Evolutionary conservation across 2,797 vertebrate genomes (phyloP).

Genomic region (Pantherophis alleghaniensis): DNA sequence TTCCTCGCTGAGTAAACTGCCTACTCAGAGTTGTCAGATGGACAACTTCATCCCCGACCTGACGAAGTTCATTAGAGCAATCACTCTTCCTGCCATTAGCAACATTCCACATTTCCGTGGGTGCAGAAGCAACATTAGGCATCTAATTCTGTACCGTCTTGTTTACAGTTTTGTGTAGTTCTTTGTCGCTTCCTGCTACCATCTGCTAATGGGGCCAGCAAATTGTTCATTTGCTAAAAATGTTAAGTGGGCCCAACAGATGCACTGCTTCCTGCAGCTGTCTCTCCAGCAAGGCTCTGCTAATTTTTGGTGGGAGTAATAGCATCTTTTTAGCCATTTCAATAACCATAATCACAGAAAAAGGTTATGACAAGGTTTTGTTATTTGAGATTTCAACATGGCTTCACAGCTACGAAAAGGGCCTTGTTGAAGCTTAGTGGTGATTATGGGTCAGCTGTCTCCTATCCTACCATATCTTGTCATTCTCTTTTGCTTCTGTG

Average conservation of each 20-base stretch:
- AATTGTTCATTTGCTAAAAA: conserved; percentile 16
- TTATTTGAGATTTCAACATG: background rate
- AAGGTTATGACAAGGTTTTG: background rate
- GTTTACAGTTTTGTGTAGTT: background rate
- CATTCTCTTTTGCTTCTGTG: background rate
- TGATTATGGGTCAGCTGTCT: background rate
- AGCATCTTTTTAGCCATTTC: conserved; percentile 16
- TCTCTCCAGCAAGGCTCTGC: background rate
- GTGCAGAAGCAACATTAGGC: background rate
- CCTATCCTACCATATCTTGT: background rate
- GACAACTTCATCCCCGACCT: background rate
- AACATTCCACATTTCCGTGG: background rate
- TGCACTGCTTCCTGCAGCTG: conserved; percentile 31
- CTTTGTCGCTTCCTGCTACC: background rate
- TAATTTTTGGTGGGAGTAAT: background rate
- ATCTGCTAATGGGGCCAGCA: background rate
- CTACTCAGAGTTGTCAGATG: background rate
- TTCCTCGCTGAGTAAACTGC: background rate
- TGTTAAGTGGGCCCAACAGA: conserved; percentile 14
- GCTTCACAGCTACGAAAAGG: background rate
- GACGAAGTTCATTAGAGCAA: background rate
- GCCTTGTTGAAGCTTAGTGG: background rate
- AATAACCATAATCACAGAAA: background rate
- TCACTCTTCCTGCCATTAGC: background rate
- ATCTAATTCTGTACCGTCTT: background rate